Base-by-base conservation (phyloP, 2,888 invertebrate species). In the Terebella lapidaria region DNA sequence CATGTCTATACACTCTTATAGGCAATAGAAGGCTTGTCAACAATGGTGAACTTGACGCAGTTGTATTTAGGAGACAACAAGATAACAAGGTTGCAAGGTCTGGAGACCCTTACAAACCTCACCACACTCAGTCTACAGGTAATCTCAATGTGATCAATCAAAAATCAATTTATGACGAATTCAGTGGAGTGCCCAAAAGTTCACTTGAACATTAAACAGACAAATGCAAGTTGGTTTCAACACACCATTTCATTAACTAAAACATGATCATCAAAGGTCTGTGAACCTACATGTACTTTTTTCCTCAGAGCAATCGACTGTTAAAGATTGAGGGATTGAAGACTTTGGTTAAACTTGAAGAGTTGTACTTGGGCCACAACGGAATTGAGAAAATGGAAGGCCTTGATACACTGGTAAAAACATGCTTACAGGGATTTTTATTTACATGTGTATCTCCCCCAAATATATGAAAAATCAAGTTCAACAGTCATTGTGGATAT, bases 61-160 rank as follows among this genome's bases (percentile, higher is more conserved):
- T 83, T 94, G 15, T 99, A 88, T 81, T 82, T 95, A 58, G 97
- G 94, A 18, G 97, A 94, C 81, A 99, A 99, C 81, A 97, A 96
- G 84, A 92, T 99, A 65, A 83, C 85, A 0, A 89, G 89, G 80
- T 88, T 99, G 54, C 86, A 92, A 72, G 91, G 94, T 74, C 79
- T 97, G 18, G 87, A 89, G 15, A 83, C 84, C 1, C 81, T 95
- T 29, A 82, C 82, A 0, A 86, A 89, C 62, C 84, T 97, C 42
- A 87, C 88, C 66, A 86, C 92, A 63, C 81, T 97, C 18, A 94
- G 94, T 68, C 76, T 96, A 49, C 95, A 94, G 81, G 84, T 84
- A 71, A n/a, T n/a, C n/a, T n/a, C n/a, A n/a, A n/a, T 67, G 69
- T 60, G n/a, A n/a, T n/a, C n/a, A n/a, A n/a, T n/a, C n/a, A n/a